A percentile compares a stretch with the other conserved stretches of the same genome.
Conservation (phyloP, 2,888 invertebrate species). For the Notodonta dromedarius region DNA sequence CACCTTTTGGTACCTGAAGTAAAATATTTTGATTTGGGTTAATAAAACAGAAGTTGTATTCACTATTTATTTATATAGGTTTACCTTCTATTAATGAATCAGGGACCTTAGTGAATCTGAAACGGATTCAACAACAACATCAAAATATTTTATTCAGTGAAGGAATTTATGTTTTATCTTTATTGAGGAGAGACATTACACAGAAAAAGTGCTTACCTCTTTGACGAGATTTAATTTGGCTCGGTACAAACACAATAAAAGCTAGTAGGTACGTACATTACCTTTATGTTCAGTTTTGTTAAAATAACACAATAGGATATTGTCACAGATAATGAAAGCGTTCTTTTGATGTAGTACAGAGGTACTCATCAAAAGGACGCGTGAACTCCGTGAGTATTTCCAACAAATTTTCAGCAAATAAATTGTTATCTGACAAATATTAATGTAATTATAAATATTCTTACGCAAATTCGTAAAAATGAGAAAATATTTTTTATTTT, state of each 20-base stretch:
- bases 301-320: neutral
- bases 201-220: slow-evolving; percentile 34
- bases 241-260: slow-evolving; percentile 12
- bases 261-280: neutral
- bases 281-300: slow-evolving; percentile 5
- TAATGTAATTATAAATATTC: neutral
- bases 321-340: neutral
- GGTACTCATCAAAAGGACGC: neutral
- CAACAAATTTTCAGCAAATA: too few relatives aligned
- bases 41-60: neutral
- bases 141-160: slow-evolving; percentile 34
- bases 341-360: neutral
- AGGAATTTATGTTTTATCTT: slow-evolving; percentile 35
- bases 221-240: slow-evolving; percentile 36
- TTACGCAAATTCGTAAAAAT: neutral
- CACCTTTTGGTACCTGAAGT: too few relatives aligned
- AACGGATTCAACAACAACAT: slow-evolving; percentile 32
- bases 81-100: slow-evolving; percentile 6
- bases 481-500: neutral
- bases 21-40: neutral
- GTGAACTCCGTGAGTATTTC: too few relatives aligned
- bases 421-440: too few relatives aligned
- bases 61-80: neutral
- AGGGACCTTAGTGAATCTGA: slow-evolving; percentile 19
- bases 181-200: slow-evolving; percentile 28